Base-by-base conservation (phyloP, 30 jellyfish, hydroid and myxozoan species). In the Cassiopea andromeda region DNA sequence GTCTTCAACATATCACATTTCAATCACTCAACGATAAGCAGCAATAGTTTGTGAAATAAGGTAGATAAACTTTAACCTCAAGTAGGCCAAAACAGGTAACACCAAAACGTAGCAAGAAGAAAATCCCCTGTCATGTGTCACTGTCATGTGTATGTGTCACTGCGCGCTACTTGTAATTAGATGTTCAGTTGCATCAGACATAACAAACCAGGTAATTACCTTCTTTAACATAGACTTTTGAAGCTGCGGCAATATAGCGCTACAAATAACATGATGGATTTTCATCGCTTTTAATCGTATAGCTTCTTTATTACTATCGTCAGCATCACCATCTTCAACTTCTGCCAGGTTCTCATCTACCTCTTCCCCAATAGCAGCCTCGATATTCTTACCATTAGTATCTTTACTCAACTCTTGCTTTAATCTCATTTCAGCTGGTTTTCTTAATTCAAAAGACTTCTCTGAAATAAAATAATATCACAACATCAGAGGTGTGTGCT, bases 171-270 rank as follows among this genome's bases (percentile, higher is more conserved):
- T 27, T 27, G 38, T 27, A 27, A 27, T 27, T 27, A 27, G 38
- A 27, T 27, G 38, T 27, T 27, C 38, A 27, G 38, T 27, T 27
- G 38, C 38, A 27, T 27, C 38, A 27, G 38, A 27, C 38, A 27
- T 27, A 27, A 27, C 38, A 27, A 27, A 27, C 38, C 38, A 27
- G 38, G 38, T 70, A 67, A 48, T 46, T 9, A 95, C 99, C 99
- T 95, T 95, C 60, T 91, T 92, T 17, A 92, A 73, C 15, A 95
- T 92, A 50, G 93, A 91, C 61, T 67, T 88, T 14, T 92, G 98
- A 43, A 95, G 95, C 78, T 79, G 97, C 5, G 99, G 99, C 13
- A 95, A 87, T 43, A 95, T 90, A 48, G 73, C 80, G 5, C 83
- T 48, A 14, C 81, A 43, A 5, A 95, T 66, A 15, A 90, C 70